phyloP scores from a whole-genome alignment of 1,140 invertebrate species.

The Zaprionus gabonicus region DNA sequence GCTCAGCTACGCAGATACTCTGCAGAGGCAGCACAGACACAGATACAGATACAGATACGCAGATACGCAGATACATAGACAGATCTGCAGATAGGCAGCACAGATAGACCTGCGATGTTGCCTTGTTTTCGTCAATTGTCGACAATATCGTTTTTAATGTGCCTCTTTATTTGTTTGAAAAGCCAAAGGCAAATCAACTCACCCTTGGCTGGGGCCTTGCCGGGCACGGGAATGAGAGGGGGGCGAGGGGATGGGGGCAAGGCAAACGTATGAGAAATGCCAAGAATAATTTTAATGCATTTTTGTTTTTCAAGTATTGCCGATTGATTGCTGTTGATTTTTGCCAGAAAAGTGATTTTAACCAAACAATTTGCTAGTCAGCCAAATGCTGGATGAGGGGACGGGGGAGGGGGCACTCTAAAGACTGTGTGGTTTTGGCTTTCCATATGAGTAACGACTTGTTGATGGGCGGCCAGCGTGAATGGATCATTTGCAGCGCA shows the following conservation, averaged over 20 bases:
- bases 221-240: not conserved
- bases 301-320: slow-evolving; percentile 60
- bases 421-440: slow-evolving; percentile 6
- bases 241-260: not conserved
- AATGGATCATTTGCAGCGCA: slow-evolving; percentile 43
- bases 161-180: slow-evolving; percentile 70
- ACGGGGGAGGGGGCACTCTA: not conserved
- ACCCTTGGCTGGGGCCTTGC: slow-evolving; percentile 6
- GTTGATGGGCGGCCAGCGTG: slow-evolving; percentile 28
- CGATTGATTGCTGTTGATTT: slow-evolving; percentile 71
- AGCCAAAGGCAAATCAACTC: slow-evolving; percentile 41
- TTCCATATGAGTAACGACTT: slow-evolving; percentile 28
- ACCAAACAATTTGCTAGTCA: slow-evolving; percentile 19
- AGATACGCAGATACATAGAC: not conserved
- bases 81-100: slow-evolving; percentile 11
- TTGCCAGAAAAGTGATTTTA: slow-evolving; percentile 47
- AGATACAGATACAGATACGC: slow-evolving; percentile 13
- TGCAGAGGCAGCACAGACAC: not conserved
- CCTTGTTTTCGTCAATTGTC: slow-evolving; percentile 81
- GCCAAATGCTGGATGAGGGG: not conserved
- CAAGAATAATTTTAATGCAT: slow-evolving; percentile 71
- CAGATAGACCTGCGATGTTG: slow-evolving; percentile 25
- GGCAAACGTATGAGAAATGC: slow-evolving; percentile 28
- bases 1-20: slow-evolving; percentile 5
- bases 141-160: slow-evolving; percentile 77